These are phyloP conservation scores for Biston betularia DNA, from an alignment of 2,888 invertebrate genomes.

Conservation along the genomic window DNA sequence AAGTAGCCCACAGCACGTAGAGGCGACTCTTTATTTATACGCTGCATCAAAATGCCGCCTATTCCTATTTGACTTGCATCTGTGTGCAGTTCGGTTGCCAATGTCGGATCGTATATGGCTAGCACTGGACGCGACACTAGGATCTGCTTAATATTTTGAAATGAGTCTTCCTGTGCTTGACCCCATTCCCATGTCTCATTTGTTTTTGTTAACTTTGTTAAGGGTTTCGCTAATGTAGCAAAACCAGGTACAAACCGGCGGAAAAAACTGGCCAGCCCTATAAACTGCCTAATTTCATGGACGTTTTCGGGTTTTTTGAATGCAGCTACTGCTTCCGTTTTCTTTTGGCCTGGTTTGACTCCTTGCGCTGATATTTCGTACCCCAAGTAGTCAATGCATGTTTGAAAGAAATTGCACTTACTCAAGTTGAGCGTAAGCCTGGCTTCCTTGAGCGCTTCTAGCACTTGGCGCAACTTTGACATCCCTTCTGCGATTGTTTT, in stretches of 20 bases:
- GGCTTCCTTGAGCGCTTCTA: background rate
- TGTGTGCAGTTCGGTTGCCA: background rate
- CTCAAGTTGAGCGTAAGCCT: background rate
- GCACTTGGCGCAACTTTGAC: background rate
- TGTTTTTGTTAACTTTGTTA: background rate
- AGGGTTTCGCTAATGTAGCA: background rate
- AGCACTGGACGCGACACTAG: background rate
- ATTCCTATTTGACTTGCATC: slow-evolving; percentile 2
- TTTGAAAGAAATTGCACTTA: slow-evolving; percentile 10
- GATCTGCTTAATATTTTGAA: background rate
- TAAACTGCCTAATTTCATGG: background rate
- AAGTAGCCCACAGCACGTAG: background rate
- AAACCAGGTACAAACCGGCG: slow-evolving; percentile 4
- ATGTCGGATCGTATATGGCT: background rate
- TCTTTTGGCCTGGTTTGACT: background rate
- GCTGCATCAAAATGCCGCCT: background rate
- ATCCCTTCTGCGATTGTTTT: background rate
- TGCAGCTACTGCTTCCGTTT: background rate
- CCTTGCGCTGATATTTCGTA: background rate
- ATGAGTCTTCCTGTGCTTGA: slow-evolving; percentile 3
- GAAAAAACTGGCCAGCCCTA: slow-evolving; percentile 14
- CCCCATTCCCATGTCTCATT: slow-evolving; percentile 7
- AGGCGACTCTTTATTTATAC: background rate
- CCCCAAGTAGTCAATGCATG: slow-evolving; percentile 4
- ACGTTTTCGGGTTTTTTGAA: slow-evolving; percentile 4